phyloP scores from a whole-genome alignment of 2,888 invertebrate species.

The Hololepta plana region DNA sequence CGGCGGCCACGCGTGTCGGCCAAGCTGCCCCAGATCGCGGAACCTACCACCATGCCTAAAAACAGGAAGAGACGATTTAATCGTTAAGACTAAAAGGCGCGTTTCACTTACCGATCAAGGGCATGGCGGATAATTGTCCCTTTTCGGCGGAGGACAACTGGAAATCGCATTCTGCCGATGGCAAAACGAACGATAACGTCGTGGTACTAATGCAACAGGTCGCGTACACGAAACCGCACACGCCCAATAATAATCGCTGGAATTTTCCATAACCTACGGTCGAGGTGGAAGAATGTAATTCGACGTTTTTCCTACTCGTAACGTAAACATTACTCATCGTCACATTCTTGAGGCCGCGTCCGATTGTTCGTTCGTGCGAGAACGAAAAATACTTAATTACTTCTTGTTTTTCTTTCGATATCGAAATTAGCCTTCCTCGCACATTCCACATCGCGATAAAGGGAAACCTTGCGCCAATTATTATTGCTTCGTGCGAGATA shows the following conservation, averaged over 20 bases:
- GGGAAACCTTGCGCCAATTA: no score
- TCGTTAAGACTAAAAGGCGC: no score
- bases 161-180: conserved; percentile 39
- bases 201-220: conserved; percentile 49
- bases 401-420: no score
- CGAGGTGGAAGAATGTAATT: conserved; percentile 5
- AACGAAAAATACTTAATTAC: no score
- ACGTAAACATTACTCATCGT: no score
- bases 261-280: conserved; percentile 42
- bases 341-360: no score
- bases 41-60: conserved; percentile 47
- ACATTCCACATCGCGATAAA: no score
- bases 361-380: no score
- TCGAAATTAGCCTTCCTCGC: no score
- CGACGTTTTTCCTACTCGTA: no score
- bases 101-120: conserved; percentile 32
- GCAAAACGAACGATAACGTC: conserved; percentile 45
- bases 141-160: conserved; percentile 35
- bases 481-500: no score
- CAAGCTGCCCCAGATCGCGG: conserved; percentile 52
- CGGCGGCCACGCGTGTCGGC: conserved; percentile 49
- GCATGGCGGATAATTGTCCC: conserved; percentile 39
- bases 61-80: no score
- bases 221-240: conserved; percentile 48
- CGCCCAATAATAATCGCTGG: conserved; percentile 39